Percentiles rank a stretch among this genome's conserved stretches.
Evolutionary conservation across 2,888 invertebrate genomes (phyloP).

Genomic region (Bellardia bayeri): DNA sequence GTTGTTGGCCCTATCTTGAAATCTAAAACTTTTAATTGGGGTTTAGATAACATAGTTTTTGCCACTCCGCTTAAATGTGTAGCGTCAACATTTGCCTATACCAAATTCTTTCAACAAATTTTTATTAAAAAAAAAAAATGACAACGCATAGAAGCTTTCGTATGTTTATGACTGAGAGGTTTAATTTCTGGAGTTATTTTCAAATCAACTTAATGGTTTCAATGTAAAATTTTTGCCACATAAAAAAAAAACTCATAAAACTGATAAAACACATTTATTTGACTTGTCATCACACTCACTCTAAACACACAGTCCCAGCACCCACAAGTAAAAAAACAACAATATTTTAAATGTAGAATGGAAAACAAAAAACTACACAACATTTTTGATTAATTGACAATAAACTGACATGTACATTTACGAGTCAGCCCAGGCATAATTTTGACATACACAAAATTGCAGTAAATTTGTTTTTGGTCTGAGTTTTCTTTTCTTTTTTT

Average conservation of each 20-base stretch:
- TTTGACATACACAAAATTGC: conserved; percentile 9
- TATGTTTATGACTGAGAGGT: background rate
- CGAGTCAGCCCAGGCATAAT: background rate
- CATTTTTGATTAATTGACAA: conserved; percentile 58
- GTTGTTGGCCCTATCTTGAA: too few relatives aligned
- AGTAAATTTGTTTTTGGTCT: background rate
- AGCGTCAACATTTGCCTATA: background rate
- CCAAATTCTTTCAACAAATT: background rate
- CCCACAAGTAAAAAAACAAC: background rate
- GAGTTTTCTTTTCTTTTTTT: background rate
- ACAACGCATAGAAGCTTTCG: background rate
- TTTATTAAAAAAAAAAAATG: background rate
- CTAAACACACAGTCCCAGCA: background rate
- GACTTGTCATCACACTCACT: background rate
- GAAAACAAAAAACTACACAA: background rate
- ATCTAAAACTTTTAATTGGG: too few relatives aligned
- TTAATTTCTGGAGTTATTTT: background rate
- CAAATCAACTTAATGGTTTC: background rate
- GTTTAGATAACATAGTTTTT: too few relatives aligned
- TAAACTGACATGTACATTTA: conserved; percentile 49
- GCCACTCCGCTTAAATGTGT: background rate
- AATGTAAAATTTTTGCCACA: background rate
- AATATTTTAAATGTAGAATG: background rate
- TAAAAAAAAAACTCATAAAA: background rate
- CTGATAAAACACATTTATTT: background rate